Percentiles rank a stretch among this genome's conserved stretches.
phyloP scores from a whole-genome alignment of 2,888 invertebrate species.

The Cremastinae sp. region DNA sequence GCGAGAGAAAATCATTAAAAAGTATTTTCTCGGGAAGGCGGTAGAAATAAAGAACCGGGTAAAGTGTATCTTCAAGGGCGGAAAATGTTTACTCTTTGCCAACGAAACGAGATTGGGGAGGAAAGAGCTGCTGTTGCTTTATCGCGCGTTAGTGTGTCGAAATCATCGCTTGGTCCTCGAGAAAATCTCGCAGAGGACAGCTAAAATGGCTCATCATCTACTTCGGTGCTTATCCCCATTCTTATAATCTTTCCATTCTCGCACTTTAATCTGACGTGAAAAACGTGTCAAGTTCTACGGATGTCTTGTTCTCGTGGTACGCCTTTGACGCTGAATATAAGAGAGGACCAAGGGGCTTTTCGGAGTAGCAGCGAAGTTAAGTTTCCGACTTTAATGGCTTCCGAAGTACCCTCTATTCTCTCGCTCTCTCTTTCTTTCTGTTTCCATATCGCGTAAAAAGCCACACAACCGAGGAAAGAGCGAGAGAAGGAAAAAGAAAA shows the following conservation, averaged over 20 bases:
- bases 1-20: no score
- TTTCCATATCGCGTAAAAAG: slow-evolving; percentile 47
- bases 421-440: no score
- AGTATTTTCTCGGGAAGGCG: no score
- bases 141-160: not conserved
- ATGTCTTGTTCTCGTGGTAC: slow-evolving; percentile 20
- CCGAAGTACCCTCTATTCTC: slow-evolving; percentile 58
- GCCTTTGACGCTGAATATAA: not conserved
- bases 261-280: slow-evolving; percentile 3
- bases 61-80: no score
- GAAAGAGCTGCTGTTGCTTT: not conserved
- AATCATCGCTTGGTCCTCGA: slow-evolving; percentile 4
- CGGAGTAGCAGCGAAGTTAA: slow-evolving; percentile 55
- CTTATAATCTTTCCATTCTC: slow-evolving; percentile 22
- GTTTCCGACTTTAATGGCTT: slow-evolving; percentile 63
- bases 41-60: no score
- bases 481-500: not conserved
- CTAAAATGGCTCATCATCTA: slow-evolving; percentile 24
- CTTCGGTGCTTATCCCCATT: slow-evolving; percentile 1
- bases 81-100: no score
- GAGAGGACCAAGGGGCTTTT: no score
- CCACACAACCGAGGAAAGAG: slow-evolving; percentile 10
- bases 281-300: slow-evolving; percentile 13
- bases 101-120: no score
- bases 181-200: slow-evolving; percentile 35